Evolutionary conservation across 2,113 vertebrate genomes (phyloP).

Genomic region (Pterocles burchelli): DNA sequence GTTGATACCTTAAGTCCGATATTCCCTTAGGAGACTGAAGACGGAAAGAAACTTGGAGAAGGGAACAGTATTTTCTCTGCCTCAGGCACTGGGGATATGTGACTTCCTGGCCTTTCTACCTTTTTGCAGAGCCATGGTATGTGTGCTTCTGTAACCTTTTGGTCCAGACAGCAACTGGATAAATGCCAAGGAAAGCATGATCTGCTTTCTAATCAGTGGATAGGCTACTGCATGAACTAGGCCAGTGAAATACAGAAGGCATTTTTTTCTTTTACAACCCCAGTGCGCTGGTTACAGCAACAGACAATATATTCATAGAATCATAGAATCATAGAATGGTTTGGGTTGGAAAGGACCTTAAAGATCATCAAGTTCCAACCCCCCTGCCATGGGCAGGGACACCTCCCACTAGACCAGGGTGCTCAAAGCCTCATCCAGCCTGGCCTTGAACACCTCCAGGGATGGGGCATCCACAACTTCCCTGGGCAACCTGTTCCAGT

Average conservation of each 20-base stretch:
- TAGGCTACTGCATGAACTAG: neutral
- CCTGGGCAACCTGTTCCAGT: no score
- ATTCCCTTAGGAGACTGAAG: neutral
- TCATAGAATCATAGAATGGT: no score
- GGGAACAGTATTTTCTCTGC: conserved; percentile 18
- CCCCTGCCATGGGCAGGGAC: no score
- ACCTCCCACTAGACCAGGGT: no score
- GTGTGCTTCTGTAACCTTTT: conserved; percentile 41
- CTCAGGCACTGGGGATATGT: neutral
- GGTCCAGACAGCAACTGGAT: conserved; percentile 29
- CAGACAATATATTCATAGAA: neutral
- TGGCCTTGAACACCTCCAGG: no score
- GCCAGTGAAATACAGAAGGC: neutral
- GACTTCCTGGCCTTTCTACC: neutral
- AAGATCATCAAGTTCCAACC: no score
- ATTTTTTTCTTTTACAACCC: neutral
- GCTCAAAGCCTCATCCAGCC: no score
- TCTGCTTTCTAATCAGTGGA: conserved; percentile 42
- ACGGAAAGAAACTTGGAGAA: neutral
- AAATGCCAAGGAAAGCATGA: conserved; percentile 49
- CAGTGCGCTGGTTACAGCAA: neutral
- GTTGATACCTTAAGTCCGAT: neutral
- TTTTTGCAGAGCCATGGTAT: neutral
- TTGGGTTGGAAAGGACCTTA: no score
- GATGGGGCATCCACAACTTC: no score